Base-by-base conservation (phyloP, 2,113 vertebrate species). In the Coryphaenoides rupestris region DNA sequence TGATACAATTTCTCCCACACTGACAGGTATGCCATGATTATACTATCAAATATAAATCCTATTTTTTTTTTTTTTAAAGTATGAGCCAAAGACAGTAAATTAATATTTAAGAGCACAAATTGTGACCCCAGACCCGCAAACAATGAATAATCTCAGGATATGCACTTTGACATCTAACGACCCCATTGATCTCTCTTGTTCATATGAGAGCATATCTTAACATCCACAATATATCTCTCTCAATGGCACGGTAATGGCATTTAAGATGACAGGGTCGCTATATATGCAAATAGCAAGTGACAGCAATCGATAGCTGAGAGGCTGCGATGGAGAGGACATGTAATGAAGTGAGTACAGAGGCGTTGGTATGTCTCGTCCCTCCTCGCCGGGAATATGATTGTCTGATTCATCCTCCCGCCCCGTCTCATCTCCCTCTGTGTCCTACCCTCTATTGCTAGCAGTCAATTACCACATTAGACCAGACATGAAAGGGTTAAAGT, bases 221-320 rank as follows among this genome's bases (percentile, higher is more conserved):
- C 26, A 33, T 24, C n/a, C 56, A 40, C 13, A 22, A 9, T 72
- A 69, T 45, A 67, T 68, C 58, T 55, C 28, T 33, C 2, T 17
- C 63, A 4, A 12, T 22, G 3, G 3, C 5, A 2, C 10, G 10
- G 24, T 60, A 63, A 33, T 55, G 63, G 60, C 56, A 62, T 72
- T 59, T 19, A 50, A 5, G 21, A 46, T 33, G 66, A 69, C 58
- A 64, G 16, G 33, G 50, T 67, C 47, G 28, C n/a, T 28, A 4
- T 52, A 46, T 58, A 55, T 66, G 61, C 62, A 79, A 82, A 79
- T 75, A 4, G 14, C 50, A 65, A 66, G 71, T 5, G 70, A 70
- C 77, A 70, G 58, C 64, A 72, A 73, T 81, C 68, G 59, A 63
- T 60, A 33, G 23, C 15, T 55, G 53, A 1, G 19, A 52, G 0